These are phyloP conservation scores for Psittacula derbiana DNA, from an alignment of 2,797 vertebrate species.

Conservation along the genomic window DNA sequence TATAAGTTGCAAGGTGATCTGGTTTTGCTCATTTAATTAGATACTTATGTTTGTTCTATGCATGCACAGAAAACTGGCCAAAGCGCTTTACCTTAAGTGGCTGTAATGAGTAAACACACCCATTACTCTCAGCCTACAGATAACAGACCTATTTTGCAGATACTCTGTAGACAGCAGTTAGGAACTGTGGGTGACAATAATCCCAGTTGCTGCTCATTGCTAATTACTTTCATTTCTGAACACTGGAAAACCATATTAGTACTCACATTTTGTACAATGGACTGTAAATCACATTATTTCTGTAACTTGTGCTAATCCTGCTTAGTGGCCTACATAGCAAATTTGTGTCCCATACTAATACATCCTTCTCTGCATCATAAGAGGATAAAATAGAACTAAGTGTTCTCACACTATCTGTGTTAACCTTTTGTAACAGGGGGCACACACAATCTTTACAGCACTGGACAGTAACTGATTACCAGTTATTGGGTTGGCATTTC, in stretches of 20 bases:
- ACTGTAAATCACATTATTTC: neutral
- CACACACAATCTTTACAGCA: neutral
- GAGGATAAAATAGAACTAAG: neutral
- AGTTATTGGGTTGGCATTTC: neutral
- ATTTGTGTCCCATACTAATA: neutral
- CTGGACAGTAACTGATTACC: neutral
- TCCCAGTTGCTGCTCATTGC: neutral
- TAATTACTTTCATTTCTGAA: conserved; percentile 22
- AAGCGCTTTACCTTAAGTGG: conserved; percentile 35
- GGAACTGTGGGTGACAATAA: conserved; percentile 6
- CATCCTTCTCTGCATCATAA: neutral
- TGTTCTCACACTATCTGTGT: neutral
- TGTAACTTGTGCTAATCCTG: conserved; percentile 5
- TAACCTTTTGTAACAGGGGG: neutral
- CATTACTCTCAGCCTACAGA: conserved; percentile 19
- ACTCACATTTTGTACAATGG: neutral
- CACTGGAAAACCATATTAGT: neutral
- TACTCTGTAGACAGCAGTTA: neutral
- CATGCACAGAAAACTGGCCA: conserved; percentile 5
- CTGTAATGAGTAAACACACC: conserved; percentile 31
- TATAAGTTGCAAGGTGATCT: neutral
- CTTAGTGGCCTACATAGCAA: neutral
- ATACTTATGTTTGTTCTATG: neutral
- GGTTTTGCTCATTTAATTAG: conserved; percentile 41
- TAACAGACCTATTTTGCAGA: conserved; percentile 29